Conservation (phyloP, 2,888 invertebrate genomes). For the Strigamia maritima region DNA sequence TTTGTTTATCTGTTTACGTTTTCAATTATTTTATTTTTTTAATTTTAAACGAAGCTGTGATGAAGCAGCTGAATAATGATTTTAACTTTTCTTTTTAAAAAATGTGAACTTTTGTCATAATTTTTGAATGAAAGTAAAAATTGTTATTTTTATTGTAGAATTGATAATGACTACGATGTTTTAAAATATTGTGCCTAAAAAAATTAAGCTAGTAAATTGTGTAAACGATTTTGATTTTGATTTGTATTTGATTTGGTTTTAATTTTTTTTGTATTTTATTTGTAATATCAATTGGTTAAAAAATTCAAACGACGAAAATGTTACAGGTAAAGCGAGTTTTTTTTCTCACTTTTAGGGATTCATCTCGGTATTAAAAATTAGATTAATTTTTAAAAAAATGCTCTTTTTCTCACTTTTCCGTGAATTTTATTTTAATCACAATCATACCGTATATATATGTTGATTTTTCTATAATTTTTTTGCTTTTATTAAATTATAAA, state of each 20-base stretch:
- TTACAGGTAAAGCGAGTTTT: slow-evolving; percentile 3
- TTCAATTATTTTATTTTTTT: background rate
- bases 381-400: slow-evolving; percentile 1
- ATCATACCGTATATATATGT: slow-evolving; percentile 15
- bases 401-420: background rate
- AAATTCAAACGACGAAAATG: background rate
- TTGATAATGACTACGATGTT: background rate
- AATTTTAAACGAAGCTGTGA: background rate
- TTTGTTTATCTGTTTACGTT: background rate
- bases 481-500: background rate
- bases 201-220: slow-evolving; percentile 13
- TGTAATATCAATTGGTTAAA: background rate
- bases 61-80: background rate
- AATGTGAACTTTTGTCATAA: background rate
- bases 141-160: background rate
- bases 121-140: background rate
- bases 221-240: background rate
- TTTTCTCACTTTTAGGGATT: slow-evolving; percentile 12
- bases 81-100: background rate
- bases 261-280: background rate
- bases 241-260: background rate
- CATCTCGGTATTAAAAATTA: slow-evolving; percentile 31
- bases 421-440: background rate
- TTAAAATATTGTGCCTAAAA: slow-evolving; percentile 11
- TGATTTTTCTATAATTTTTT: background rate